Evolutionary conservation across 2,797 vertebrate species (phyloP).

Genomic region (Myotis daubentonii): DNA sequence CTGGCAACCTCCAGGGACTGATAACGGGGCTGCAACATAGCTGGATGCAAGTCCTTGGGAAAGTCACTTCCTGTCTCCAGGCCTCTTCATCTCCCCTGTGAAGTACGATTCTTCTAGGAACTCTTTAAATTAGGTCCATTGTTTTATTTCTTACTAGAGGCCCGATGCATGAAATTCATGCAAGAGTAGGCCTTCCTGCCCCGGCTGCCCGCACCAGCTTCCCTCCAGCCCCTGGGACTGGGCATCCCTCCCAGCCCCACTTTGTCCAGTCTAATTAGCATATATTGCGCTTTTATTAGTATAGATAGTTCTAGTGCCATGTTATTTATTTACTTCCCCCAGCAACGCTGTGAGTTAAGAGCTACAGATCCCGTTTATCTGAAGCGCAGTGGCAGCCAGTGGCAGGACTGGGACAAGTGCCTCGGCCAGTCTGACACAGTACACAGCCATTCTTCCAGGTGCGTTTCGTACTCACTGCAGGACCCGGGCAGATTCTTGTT

Average conservation of each 20-base stretch:
- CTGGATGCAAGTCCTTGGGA: neutral
- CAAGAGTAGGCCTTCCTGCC: too few species aligned
- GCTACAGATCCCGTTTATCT: neutral
- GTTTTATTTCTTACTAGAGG: neutral
- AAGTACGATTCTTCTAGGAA: neutral
- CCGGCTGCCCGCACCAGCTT: too few species aligned
- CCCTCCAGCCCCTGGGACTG: too few species aligned
- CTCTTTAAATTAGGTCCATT: neutral
- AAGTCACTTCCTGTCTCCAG: neutral
- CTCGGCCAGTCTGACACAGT: neutral
- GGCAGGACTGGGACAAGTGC: neutral
- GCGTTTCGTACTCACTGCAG: neutral
- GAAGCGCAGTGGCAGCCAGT: neutral
- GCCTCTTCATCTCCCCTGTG: neutral
- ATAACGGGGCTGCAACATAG: neutral
- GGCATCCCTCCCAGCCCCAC: too few species aligned
- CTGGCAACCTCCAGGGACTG: neutral
- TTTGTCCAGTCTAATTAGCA: too few species aligned
- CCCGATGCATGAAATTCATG: too few species aligned
- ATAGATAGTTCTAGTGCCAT: neutral
- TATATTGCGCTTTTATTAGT: too few species aligned
- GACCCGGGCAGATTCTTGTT: neutral
- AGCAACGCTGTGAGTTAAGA: neutral
- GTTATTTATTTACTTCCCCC: neutral
- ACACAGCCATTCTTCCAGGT: neutral